Evolutionary conservation across 2,797 vertebrate species (phyloP).

Genomic region (Xyrichtys novacula): DNA sequence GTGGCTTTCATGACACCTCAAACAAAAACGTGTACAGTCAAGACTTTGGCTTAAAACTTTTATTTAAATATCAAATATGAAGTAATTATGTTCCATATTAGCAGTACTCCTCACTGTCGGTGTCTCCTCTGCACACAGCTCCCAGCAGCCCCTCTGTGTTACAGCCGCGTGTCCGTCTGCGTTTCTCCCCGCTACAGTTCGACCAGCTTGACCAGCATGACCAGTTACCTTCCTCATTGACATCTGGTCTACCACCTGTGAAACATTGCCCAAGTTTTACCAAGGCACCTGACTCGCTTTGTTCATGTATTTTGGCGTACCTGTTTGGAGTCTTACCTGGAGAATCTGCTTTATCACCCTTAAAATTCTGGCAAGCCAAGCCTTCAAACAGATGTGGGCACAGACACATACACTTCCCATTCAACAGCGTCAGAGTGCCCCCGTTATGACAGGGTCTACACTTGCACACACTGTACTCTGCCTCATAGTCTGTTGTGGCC

Average conservation of each 20-base stretch:
- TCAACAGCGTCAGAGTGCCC: conserved; percentile 85
- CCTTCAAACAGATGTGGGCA: conserved; percentile 85
- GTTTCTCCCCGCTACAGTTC: conserved; percentile 67
- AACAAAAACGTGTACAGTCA: neutral
- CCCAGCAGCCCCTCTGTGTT: conserved; percentile 56
- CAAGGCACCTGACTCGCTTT: neutral
- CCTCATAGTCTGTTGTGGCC: conserved; percentile 87
- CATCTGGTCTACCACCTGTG: conserved; percentile 25
- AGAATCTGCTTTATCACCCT: conserved; percentile 10
- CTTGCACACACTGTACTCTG: conserved; percentile 89
- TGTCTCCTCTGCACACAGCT: conserved; percentile 81
- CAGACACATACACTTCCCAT: conserved; percentile 88
- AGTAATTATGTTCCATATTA: too few species aligned
- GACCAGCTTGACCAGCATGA: conserved; percentile 77
- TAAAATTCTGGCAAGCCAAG: conserved; percentile 86
- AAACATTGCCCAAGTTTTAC: conserved; percentile 16
- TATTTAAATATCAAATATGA: too few species aligned
- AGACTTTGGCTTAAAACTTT: too few species aligned
- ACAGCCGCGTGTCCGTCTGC: conserved; percentile 73
- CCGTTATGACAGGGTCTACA: conserved; percentile 92
- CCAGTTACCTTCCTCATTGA: conserved; percentile 74
- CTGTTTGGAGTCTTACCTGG: conserved; percentile 39
- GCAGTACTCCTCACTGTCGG: conserved; percentile 68
- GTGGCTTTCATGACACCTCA: too few species aligned
- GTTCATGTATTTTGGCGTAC: neutral